Base-by-base conservation (phyloP, 2,888 invertebrate genomes). In the Leucoma salicis region DNA sequence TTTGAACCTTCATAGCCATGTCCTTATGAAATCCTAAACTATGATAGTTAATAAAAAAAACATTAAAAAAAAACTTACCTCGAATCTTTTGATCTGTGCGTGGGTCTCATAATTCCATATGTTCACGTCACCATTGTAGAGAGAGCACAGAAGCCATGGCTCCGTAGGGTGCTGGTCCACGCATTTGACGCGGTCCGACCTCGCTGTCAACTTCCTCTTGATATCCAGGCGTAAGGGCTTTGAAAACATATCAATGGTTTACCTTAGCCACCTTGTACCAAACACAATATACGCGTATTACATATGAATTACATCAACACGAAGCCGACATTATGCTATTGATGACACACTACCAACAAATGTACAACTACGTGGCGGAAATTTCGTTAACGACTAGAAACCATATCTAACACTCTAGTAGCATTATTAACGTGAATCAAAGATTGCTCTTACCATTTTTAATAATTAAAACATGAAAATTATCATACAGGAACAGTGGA, bases 81-180 rank as follows among this genome's bases (percentile, higher is more conserved):
- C 97, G 70, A 97, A 96, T 61, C 96, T 94, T 60, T 89, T 89
- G 58, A 96, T 95, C 61, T 96, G 91, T 66, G 94, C 93, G 82
- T 99, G 99, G 49, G 95, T 96, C 78, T 99, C 99, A 88, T 97
- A 95, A 81, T 99, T 99, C 99, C 99, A 99, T 72, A 99, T 96
- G 91, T 99, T 99, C 65, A 99, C 98, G 89, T 99, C 97, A 63
- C 99, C 99, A 89, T 98, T 99, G 91, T 99, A 99, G 21, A 99
- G 91, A 27, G 98, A 97, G 66, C 98, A 99, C 38, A 99, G 91
- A 93, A 99, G 96, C 99, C 99, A 99, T 57, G 99, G 98, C 79
- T 99, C 99, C 28, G 95, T 92, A 0, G 99, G 99, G 83, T 99
- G 99, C 59, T 99, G 92, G 83, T 99, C 99, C 8, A 98, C 97